Evolutionary conservation across 2,888 invertebrate genomes (phyloP), one percentile per base, ranked within the genome.

Genomic region (Galerucella pusilla): DNA sequence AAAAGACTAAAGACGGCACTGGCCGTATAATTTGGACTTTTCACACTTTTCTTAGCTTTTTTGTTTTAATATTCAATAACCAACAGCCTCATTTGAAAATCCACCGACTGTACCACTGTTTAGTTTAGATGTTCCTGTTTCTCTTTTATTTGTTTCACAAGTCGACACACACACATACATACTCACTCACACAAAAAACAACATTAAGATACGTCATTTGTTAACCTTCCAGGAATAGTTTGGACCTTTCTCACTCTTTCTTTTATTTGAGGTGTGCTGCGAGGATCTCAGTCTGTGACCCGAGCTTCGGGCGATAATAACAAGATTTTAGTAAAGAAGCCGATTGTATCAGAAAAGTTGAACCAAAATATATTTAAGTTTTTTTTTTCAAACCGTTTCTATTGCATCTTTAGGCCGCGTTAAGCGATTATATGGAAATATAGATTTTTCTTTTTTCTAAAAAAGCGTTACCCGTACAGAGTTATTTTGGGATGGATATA

Each of bases 151-250:
- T 72, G 66, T 72, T 72, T 72, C 64, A 16, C 60, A 49, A 72
- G 60, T 66, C 60, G 66, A 72, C 72, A 72, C 66, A 72, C 71
- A 16, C 12, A 35, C 64, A 64, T 14, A 63, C 49, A 14, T 14
- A 49, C 49, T 14, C 49, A 42, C 35, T 42, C 7, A 42, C 35
- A 42, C 35, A 42, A 7, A 42, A 71, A 71, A 71, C 65, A 65
- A 71, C 71, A 71, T 71, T 71, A 67, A 75, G 68, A 75, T 63
- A 71, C 71, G 71, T 75, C 75, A 75, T 71, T 68, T 75, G 75
- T 75, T 71, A 75, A 75, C 75, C 75, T 75, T 75, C 75, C 75
- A 75, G 75, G 75, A 75, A 75, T 71, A 75, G 68, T 75, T 75
- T 65, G 74, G 68, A 71, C 72, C 75, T 75, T 75, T 75, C 71